Evolutionary conservation across 1,140 invertebrate genomes (phyloP).

Genomic region (Eulimnadia texana): DNA sequence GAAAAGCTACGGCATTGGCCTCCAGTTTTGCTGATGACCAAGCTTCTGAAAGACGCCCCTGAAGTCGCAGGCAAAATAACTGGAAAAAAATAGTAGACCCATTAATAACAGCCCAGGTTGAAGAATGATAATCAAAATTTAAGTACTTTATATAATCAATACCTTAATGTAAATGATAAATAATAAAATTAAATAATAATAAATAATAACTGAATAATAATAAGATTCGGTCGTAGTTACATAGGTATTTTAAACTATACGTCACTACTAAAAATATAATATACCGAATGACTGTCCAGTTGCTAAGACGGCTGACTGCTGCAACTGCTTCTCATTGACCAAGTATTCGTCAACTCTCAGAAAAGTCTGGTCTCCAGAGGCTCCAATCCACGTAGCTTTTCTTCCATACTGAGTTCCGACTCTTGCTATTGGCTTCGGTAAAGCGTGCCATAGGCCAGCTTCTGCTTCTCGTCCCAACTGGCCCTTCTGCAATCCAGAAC

Average conservation of each 20-base stretch:
- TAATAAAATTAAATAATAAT: not conserved
- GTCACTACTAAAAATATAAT: constrained; percentile 14
- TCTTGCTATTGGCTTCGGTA: constrained; percentile 63
- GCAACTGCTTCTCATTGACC: constrained; percentile 74
- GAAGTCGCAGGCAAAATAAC: constrained; percentile 51
- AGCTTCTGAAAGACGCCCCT: constrained; percentile 27
- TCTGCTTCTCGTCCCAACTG: constrained; percentile 58
- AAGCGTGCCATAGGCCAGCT: constrained; percentile 45
- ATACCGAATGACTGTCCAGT: constrained; percentile 70
- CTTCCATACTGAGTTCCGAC: constrained; percentile 59
- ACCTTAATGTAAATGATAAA: not conserved
- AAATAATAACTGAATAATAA: constrained; percentile 4
- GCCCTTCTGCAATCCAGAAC: constrained; percentile 65
- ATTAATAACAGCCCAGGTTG: constrained; percentile 16
- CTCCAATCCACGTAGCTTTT: constrained; percentile 82
- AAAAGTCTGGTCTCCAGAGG: constrained; percentile 88
- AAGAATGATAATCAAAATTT: constrained; percentile 11
- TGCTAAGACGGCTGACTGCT: constrained; percentile 71
- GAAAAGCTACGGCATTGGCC: constrained; percentile 67
- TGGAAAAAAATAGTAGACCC: constrained; percentile 25
- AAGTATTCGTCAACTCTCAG: constrained; percentile 82
- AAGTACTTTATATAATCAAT: not conserved
- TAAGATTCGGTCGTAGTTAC: constrained; percentile 3
- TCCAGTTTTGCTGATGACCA: constrained; percentile 63
- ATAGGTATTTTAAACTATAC: constrained; percentile 12